Conservation (phyloP, 2,113 vertebrate genomes). For the Elephantulus edwardii region DNA sequence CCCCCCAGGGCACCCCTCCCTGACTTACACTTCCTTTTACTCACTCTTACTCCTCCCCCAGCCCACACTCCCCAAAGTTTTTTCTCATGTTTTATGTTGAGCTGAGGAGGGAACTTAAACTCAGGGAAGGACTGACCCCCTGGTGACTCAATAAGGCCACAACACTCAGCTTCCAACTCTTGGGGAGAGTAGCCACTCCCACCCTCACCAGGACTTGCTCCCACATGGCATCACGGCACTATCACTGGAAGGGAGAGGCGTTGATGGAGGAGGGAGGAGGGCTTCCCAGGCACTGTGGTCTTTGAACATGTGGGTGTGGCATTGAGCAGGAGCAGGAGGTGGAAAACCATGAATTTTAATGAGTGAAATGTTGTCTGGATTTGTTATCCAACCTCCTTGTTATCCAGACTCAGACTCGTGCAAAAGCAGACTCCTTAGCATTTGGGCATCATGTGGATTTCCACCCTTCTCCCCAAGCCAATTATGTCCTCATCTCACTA, state of each 20-base stretch:
- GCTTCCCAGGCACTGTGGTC: background rate
- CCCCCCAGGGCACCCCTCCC: background rate
- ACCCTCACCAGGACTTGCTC: background rate
- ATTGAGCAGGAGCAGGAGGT: background rate
- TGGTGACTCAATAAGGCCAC: background rate
- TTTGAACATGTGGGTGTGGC: background rate
- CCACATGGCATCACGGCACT: fast-evolving
- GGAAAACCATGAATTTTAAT: background rate
- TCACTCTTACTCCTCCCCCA: background rate
- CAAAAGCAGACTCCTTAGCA: background rate
- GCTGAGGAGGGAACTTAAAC: slow-evolving; percentile 38
- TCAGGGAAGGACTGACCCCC: background rate
- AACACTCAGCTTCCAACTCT: background rate
- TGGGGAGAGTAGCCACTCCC: background rate
- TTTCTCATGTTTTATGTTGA: slow-evolving; percentile 50
- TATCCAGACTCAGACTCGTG: background rate
- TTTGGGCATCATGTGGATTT: background rate
- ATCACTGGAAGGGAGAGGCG: background rate
- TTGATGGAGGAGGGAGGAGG: background rate
- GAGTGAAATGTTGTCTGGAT: background rate
- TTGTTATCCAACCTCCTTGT: background rate
- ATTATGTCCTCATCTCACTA: background rate
- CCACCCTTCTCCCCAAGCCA: background rate
- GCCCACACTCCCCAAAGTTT: background rate
- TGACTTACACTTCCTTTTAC: too few relatives aligned